Evolutionary conservation across 2,113 vertebrate genomes (phyloP).

Genomic region (Menura novaehollandiae): DNA sequence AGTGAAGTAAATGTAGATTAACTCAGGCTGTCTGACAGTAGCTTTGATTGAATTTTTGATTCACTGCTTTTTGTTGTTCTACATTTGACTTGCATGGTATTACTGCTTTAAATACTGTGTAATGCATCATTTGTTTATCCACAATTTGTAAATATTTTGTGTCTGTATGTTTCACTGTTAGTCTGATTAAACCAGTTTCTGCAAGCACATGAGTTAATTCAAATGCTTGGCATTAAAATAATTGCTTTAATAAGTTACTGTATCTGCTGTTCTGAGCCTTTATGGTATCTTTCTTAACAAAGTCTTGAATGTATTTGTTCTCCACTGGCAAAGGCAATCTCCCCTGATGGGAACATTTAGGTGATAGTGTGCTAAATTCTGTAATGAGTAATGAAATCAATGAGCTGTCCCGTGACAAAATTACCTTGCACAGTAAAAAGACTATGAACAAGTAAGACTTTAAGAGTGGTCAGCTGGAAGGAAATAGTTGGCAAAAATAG

Average conservation of each 20-base stretch:
- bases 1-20: constrained; percentile 62
- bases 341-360: not conserved
- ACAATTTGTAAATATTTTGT: constrained; percentile 8
- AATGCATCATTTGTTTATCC: not conserved
- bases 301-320: not conserved
- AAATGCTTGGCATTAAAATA: not conserved
- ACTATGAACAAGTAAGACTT: not conserved
- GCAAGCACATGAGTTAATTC: constrained; percentile 7
- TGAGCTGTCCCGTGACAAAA: not conserved
- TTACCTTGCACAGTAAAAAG: not conserved
- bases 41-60: not conserved
- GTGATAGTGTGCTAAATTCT: not conserved
- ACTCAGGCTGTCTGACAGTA: not conserved
- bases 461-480: not conserved
- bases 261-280: not conserved
- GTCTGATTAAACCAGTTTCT: constrained; percentile 21
- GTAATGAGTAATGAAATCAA: not conserved
- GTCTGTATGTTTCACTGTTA: not conserved
- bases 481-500: not conserved
- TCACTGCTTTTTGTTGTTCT: not conserved
- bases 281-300: not conserved
- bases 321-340: not conserved
- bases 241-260: constrained; percentile 29
- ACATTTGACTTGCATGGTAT: not conserved
- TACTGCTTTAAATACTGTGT: not conserved